These are phyloP conservation scores for Belgica antarctica DNA, from an alignment of 2,888 invertebrate species.

Conservation along the genomic window DNA sequence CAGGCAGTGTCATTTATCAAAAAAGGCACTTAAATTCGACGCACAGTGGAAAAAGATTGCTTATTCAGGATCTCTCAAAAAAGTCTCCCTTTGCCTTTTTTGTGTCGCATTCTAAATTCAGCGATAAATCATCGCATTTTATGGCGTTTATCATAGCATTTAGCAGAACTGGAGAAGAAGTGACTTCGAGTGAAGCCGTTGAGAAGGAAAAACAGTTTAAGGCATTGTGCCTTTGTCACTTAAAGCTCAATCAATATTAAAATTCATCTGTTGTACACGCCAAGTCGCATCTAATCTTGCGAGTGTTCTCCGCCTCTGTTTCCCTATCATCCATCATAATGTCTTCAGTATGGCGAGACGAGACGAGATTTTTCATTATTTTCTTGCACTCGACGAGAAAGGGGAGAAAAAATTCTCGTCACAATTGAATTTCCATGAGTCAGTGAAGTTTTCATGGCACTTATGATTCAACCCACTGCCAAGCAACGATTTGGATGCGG, in stretches of 20 bases:
- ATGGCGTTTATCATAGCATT: slow-evolving; percentile 16
- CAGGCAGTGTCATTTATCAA: slow-evolving; percentile 40
- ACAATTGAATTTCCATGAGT: background rate
- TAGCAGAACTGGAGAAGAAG: background rate
- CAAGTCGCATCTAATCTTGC: slow-evolving; percentile 13
- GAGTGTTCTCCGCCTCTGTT: background rate
- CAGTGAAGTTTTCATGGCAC: background rate
- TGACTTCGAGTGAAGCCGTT: background rate
- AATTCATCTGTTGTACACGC: background rate
- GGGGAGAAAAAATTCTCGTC: slow-evolving; percentile 33
- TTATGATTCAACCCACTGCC: background rate
- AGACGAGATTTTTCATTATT: background rate
- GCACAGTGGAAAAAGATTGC: slow-evolving; percentile 33
- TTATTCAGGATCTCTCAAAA: background rate
- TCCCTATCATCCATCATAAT: slow-evolving; percentile 33
- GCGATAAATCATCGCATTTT: slow-evolving; percentile 19
- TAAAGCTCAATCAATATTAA: slow-evolving; percentile 28
- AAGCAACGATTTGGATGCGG: too few species aligned
- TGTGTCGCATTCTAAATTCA: slow-evolving; percentile 3
- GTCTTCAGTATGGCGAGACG: background rate
- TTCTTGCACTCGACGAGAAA: slow-evolving; percentile 1
- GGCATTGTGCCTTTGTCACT: slow-evolving; percentile 8
- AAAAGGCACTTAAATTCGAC: slow-evolving; percentile 43
- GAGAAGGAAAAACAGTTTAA: background rate
- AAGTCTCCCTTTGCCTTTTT: background rate